phyloP scores from a whole-genome alignment of 2,113 vertebrate species.

The Myrmecophaga tridactyla region DNA sequence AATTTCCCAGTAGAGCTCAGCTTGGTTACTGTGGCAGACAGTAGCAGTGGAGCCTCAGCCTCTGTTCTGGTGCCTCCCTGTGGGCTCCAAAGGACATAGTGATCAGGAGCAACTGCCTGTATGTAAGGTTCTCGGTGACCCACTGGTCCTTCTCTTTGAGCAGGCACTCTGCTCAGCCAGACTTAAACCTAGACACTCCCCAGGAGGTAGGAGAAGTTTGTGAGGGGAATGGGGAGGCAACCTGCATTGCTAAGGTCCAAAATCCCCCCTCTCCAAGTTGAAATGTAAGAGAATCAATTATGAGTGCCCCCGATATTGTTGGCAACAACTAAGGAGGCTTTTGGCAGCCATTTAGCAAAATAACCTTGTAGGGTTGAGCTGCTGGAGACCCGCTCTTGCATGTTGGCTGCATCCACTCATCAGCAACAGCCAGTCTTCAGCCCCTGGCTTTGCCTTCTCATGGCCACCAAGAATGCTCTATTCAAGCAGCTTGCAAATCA shows the following conservation, averaged over 20 bases:
- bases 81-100: too few species aligned
- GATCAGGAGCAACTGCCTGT: not conserved
- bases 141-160: not conserved
- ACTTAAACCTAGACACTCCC: too few species aligned
- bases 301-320: too few species aligned
- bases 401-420: too few species aligned
- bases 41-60: accelerated
- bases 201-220: not conserved
- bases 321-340: not conserved
- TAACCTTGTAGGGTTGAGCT: not conserved
- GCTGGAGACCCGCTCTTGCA: accelerated
- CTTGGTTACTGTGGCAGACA: not conserved
- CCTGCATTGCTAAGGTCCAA: too few species aligned
- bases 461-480: not conserved
- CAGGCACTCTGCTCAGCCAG: accelerated
- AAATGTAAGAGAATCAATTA: not conserved
- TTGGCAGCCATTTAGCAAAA: not conserved
- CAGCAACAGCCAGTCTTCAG: too few species aligned
- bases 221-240: too few species aligned
- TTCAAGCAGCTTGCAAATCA: too few species aligned
- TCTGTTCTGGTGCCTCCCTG: not conserved
- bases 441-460: not conserved
- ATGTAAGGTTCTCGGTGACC: accelerated
- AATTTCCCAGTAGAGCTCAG: accelerated
- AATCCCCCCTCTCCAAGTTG: not conserved